Evolutionary conservation across 2,797 vertebrate genomes (phyloP).

Genomic region (Gallinago nigripennis): DNA sequence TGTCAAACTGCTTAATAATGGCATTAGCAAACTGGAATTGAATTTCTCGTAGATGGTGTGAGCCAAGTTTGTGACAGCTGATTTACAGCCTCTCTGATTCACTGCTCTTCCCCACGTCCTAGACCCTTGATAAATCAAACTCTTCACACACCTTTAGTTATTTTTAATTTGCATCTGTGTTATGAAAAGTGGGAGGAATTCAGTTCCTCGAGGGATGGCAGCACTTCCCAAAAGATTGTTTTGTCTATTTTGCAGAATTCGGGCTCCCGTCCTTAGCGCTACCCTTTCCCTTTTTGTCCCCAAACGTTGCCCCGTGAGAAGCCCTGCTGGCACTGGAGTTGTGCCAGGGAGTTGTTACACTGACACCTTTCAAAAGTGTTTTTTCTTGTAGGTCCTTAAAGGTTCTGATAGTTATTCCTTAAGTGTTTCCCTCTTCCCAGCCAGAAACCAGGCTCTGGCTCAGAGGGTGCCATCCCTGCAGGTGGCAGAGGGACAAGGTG

Average conservation of each 20-base stretch:
- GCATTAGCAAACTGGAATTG: slow-evolving; percentile 18
- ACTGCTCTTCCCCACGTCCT: not conserved
- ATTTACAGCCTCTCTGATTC: not conserved
- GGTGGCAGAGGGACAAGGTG: fast-evolving
- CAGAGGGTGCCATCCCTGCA: not conserved
- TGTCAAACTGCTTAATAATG: slow-evolving; percentile 6
- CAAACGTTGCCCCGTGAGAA: not conserved
- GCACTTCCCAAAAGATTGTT: not conserved
- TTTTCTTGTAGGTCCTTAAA: not conserved
- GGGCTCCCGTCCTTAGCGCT: not conserved
- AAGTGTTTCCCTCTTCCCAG: not conserved
- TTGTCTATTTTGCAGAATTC: not conserved
- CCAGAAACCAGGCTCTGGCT: not conserved
- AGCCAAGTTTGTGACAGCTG: not conserved
- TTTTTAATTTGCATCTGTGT: not conserved
- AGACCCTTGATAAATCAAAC: not conserved
- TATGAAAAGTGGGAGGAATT: not conserved
- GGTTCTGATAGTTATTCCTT: not conserved
- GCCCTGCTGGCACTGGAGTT: fast-evolving
- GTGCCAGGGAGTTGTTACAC: not conserved
- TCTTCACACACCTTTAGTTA: not conserved
- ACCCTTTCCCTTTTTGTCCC: not conserved
- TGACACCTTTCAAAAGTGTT: not conserved
- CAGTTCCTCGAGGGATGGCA: not conserved
- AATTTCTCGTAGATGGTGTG: not conserved